Percentiles rank a stretch among this genome's conserved stretches.
phyloP scores from a whole-genome alignment of 2,113 vertebrate species.

The Nanorana parkeri region DNA sequence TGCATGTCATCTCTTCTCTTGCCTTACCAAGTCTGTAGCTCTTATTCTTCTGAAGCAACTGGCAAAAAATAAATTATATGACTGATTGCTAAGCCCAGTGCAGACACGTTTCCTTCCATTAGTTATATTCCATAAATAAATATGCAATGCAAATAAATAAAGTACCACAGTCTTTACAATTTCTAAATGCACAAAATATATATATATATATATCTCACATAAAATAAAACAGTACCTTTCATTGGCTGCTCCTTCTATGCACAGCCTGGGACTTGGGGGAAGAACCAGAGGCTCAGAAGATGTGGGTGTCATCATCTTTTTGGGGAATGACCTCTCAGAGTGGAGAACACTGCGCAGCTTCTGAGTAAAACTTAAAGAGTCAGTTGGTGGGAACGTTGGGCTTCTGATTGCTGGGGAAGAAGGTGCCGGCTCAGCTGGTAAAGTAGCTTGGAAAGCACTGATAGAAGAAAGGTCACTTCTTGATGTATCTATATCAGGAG shows the following conservation, averaged over 20 bases:
- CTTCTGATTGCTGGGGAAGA: slow-evolving; percentile 9
- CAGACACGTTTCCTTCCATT: too few species aligned
- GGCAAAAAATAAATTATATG: too few species aligned
- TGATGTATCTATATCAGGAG: not conserved
- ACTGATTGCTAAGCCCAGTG: too few species aligned
- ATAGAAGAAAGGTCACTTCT: too few species aligned
- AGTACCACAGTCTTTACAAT: too few species aligned
- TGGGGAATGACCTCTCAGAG: slow-evolving; percentile 29
- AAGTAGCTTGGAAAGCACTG: not conserved
- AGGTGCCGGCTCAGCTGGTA: not conserved
- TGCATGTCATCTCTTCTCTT: too few species aligned
- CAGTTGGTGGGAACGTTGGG: slow-evolving; percentile 40
- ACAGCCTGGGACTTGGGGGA: slow-evolving; percentile 25
- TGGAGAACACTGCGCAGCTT: slow-evolving; percentile 50
- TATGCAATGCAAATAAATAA: too few species aligned
- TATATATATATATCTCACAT: too few species aligned
- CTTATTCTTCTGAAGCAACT: too few species aligned
- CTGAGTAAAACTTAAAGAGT: slow-evolving; percentile 47
- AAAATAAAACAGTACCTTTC: slow-evolving; percentile 35
- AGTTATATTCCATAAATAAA: too few species aligned
- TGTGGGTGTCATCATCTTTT: slow-evolving; percentile 11
- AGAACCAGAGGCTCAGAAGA: slow-evolving; percentile 23
- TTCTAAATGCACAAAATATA: too few species aligned
- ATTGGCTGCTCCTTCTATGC: not conserved
- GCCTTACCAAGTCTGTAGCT: too few species aligned